Evolutionary conservation across 2,888 invertebrate genomes (phyloP), one percentile per base, ranked within the genome.

Genomic region (Agrochola circellaris): DNA sequence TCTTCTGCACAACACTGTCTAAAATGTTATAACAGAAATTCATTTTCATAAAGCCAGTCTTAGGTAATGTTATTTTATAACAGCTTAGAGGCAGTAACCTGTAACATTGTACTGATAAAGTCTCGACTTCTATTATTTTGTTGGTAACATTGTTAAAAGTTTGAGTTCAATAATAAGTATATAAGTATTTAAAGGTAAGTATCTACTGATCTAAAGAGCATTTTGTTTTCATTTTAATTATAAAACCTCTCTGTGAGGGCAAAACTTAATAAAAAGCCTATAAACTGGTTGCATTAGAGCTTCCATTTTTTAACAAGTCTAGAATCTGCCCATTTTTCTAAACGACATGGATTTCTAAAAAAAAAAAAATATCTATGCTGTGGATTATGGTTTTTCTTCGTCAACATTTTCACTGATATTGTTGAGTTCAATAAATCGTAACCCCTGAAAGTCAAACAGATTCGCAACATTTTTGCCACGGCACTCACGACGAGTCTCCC

Each of bases 41-140:
- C 0, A 45, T 42, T 61, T 65, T 72, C 9, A 13, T 45, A 54
- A 34, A 61, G 45, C 42, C 38, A 34, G 56, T 15, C 20, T 79
- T 23, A 48, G 30, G 30, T 54, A n/a, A 65, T 42, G 42, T 62
- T 23, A 58, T 54, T 58, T 56, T 70, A 42, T n/a, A n/a, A 69
- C n/a, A 45, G 17, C 67, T 67, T 54, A 13, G 48, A 5, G 9
- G 7, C 30, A 30, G 45, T 20, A 45, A 45, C 13, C 13, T 38
- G 56, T 54, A 30, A 71, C 13, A 56, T 61, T 26, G 70, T 17
- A 26, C 17, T 60, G 17, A 30, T 38, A 38, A 11, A 69, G 34
- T 64, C 20, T 15, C 20, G 4, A 61, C 23, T 54, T 26, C 4
- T 42, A 60, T 34, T 78, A 60, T 17, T 70, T 58, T 54, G 60